Evolutionary conservation across 2,888 invertebrate genomes (phyloP).

Genomic region (Amblyteles armatorius): DNA sequence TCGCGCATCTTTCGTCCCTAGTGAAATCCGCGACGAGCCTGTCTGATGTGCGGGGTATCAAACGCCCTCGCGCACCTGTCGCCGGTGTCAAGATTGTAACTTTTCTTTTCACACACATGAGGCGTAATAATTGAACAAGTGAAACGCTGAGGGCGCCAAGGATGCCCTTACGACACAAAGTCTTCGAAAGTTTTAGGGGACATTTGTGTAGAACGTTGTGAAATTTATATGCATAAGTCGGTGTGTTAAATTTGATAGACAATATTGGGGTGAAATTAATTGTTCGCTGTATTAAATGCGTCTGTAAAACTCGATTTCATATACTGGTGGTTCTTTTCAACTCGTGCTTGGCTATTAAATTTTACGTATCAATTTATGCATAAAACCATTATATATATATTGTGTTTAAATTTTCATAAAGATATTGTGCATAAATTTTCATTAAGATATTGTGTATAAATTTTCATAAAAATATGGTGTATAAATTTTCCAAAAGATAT

Average conservation of each 20-base stretch:
- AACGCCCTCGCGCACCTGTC: constrained; percentile 80
- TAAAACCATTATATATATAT: too few species aligned
- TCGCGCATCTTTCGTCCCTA: constrained; percentile 80
- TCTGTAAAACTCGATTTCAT: not conserved
- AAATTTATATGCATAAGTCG: not conserved
- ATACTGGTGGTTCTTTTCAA: not conserved
- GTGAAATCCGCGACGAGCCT: constrained; percentile 83
- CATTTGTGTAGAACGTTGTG: too few species aligned
- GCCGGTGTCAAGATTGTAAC: constrained; percentile 74
- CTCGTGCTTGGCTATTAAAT: not conserved
- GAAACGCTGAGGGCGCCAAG: too few species aligned
- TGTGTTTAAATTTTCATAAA: too few species aligned
- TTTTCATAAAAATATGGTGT: too few species aligned
- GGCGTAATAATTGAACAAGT: too few species aligned
- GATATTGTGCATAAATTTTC: too few species aligned
- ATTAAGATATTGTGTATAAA: too few species aligned
- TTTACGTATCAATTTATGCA: not conserved
- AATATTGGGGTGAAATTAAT: not conserved
- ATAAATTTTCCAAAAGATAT: too few species aligned
- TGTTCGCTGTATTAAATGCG: not conserved
- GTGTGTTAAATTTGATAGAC: not conserved
- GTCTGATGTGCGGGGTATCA: constrained; percentile 83
- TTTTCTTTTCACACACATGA: constrained; percentile 15
- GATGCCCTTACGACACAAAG: too few species aligned
- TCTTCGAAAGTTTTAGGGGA: too few species aligned